Evolutionary conservation across 2,888 invertebrate genomes (phyloP).

Genomic region (Xestia ashworthii): DNA sequence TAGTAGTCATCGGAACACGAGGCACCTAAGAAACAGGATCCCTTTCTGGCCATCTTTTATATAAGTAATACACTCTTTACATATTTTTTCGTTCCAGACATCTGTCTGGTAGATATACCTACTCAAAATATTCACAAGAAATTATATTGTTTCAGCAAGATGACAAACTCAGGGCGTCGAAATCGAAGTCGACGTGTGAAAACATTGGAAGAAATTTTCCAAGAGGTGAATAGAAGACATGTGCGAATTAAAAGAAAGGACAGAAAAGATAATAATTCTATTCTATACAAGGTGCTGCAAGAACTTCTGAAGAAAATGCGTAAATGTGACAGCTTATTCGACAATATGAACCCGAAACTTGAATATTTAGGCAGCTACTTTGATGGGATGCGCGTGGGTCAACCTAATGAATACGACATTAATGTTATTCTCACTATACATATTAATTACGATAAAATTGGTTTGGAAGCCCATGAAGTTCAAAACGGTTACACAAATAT

Average conservation of each 20-base stretch:
- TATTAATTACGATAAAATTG: conserved; percentile 76
- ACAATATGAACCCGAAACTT: conserved; percentile 77
- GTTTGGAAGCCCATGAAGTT: conserved; percentile 68
- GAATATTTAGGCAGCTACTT: conserved; percentile 82
- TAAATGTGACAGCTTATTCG: conserved; percentile 72
- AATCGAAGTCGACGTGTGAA: conserved; percentile 51
- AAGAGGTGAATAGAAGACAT: conserved; percentile 73
- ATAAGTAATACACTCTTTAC: background rate
- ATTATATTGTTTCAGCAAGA: conserved; percentile 60
- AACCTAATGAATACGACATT: conserved; percentile 81
- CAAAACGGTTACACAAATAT: conserved; percentile 74
- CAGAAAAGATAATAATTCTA: conserved; percentile 73
- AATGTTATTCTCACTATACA: conserved; percentile 78
- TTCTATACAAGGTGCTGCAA: conserved; percentile 74
- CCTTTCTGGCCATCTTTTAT: background rate
- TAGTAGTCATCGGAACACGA: background rate
- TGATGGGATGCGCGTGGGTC: conserved; percentile 79
- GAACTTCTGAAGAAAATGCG: conserved; percentile 75
- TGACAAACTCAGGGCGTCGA: conserved; percentile 37
- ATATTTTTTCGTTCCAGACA: background rate
- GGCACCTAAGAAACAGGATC: background rate
- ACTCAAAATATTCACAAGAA: background rate
- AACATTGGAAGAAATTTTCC: conserved; percentile 73
- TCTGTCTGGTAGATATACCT: background rate
- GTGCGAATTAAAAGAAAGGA: conserved; percentile 76